Conservation (phyloP, 2,113 vertebrate genomes). For the Nycticebus coucang region DNA sequence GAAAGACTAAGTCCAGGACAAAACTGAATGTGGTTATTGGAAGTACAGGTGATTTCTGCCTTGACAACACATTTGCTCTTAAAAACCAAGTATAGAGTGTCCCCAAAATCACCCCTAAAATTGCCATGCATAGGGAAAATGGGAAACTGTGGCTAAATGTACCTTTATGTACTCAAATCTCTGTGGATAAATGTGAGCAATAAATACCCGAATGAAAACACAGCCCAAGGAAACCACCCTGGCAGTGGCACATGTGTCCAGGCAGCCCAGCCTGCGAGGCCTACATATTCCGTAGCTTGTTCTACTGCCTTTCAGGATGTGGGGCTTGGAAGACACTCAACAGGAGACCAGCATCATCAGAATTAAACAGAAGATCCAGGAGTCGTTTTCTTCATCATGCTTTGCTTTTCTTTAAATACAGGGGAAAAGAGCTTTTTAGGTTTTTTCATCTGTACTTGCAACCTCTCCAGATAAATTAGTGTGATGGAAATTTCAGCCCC, state of each 20-base stretch:
- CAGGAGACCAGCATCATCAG: not conserved
- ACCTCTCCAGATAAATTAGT: not conserved
- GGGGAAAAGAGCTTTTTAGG: not conserved
- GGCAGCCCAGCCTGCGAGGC: not conserved
- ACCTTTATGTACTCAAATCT: no score
- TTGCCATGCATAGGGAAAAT: no score
- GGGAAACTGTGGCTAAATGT: no score
- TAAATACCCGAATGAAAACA: not conserved
- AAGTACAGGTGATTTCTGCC: not conserved
- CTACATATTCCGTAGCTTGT: fast-evolving
- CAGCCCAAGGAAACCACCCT: not conserved
- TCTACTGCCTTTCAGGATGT: not conserved
- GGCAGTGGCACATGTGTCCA: not conserved
- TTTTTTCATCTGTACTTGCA: not conserved
- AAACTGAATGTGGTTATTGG: not conserved
- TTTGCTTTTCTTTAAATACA: not conserved
- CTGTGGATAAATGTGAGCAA: not conserved
- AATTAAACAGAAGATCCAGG: not conserved
- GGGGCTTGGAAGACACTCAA: not conserved
- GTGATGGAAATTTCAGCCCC: not conserved
- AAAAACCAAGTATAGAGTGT: not conserved
- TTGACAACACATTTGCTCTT: not conserved
- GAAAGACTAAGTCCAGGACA: not conserved
- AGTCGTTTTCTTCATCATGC: not conserved
- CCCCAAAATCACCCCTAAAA: no score